These are phyloP conservation scores for Galaxias olidus DNA, from an alignment of 2,797 vertebrate genomes.

Conservation along the genomic window DNA sequence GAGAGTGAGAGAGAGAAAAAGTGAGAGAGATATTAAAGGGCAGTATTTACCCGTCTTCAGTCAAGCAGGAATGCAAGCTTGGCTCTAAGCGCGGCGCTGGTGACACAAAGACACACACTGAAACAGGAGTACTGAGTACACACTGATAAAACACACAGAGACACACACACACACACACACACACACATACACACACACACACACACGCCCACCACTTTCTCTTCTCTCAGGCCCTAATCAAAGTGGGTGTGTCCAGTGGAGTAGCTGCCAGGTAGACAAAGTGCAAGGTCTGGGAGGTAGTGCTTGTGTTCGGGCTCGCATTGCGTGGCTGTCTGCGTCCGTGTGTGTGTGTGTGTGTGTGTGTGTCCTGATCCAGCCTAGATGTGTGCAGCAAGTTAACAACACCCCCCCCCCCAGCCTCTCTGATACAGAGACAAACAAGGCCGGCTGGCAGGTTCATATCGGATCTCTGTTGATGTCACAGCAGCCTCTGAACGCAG, in stretches of 20 bases:
- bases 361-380: neutral
- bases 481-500: constrained; percentile 16
- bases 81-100: constrained; percentile 38
- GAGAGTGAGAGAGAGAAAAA: neutral
- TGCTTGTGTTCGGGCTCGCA: too few species aligned
- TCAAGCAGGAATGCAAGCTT: constrained; percentile 61
- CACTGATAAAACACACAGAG: constrained; percentile 7
- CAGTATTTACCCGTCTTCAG: constrained; percentile 52
- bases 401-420: constrained; percentile 15
- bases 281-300: constrained; percentile 44
- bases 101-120: constrained; percentile 47
- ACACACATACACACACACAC: constrained; percentile 8
- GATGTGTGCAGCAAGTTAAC: neutral
- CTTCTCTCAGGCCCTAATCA: constrained; percentile 43
- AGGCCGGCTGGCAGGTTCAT: constrained; percentile 41
- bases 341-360: neutral
- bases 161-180: neutral
- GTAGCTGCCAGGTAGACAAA: constrained; percentile 49
- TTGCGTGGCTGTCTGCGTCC: neutral
- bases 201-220: neutral
- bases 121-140: constrained; percentile 37
- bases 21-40: constrained; percentile 41
- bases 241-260: constrained; percentile 49
- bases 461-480: constrained; percentile 33
- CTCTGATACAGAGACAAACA: constrained; percentile 22